These are phyloP conservation scores for Heterodera carotae DNA, from an alignment of 1,140 invertebrate species.

Conservation along the genomic window DNA sequence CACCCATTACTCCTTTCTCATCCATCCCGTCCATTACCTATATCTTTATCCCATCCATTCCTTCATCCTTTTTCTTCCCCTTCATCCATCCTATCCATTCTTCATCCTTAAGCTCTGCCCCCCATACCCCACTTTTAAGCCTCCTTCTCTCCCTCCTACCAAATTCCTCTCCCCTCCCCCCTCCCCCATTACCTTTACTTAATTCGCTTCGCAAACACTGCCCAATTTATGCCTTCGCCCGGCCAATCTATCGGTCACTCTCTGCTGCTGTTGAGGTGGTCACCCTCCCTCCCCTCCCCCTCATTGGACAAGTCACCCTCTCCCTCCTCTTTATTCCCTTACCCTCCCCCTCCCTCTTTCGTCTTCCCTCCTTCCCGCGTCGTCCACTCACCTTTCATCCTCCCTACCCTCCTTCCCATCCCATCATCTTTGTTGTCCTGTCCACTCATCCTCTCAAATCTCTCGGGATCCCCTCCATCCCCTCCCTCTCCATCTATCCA, in stretches of 20 bases:
- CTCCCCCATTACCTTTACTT: neutral
- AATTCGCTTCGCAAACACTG: constrained; percentile 16
- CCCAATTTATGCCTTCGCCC: neutral
- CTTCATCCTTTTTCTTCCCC: neutral
- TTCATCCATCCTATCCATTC: neutral
- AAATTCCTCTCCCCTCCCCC: neutral
- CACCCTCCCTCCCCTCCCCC: too few species aligned
- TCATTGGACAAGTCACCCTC: neutral
- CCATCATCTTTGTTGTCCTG: constrained; percentile 29
- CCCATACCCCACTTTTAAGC: neutral
- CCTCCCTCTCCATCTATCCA: neutral
- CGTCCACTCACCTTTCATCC: neutral
- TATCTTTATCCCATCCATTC: neutral
- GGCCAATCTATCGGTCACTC: neutral
- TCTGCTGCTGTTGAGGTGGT: neutral
- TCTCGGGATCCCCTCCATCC: neutral
- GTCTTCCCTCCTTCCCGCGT: neutral
- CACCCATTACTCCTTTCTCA: too few species aligned
- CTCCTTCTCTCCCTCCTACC: neutral
- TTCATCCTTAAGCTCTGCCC: neutral
- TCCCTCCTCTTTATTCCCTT: neutral
- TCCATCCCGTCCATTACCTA: too few species aligned
- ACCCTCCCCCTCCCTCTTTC: neutral
- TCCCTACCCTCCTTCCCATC: neutral
- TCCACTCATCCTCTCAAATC: constrained; percentile 27